Base-by-base conservation (phyloP, 2,113 vertebrate genomes). In the Poeciliopsis turrubarensis region DNA sequence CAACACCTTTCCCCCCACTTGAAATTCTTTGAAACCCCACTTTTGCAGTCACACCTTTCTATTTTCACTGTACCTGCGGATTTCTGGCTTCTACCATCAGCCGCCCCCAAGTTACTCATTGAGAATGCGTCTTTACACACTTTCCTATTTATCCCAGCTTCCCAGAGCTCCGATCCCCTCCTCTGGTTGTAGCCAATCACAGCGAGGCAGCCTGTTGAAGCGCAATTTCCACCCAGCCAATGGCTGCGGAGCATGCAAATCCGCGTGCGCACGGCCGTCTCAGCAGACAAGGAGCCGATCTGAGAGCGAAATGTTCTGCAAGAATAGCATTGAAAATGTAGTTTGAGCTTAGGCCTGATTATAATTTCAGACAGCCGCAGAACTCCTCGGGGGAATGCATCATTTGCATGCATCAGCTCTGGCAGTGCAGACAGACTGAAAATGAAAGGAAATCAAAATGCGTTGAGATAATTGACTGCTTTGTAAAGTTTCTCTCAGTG, bases 61-160 rank as follows among this genome's bases (percentile, higher is more conserved):
- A 60, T 57, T 57, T 60, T 62, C n/a, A 10, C 63, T n/a, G 31
- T 61, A 61, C 54, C 25, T 84, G n/a, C 57, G 41, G 29, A 34
- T 29, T 44, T n/a, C 47, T 60, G 10, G 31, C 11, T 80, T 26
- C 68, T 19, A 10, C 32, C 44, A 80, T 1, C 7, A 47, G 71
- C 73, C 65, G 19, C 62, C 76, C 15, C 57, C 2, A 11, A 68
- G 25, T 64, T 61, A 47, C n/a, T 66, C 54, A 65, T 67, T 25
- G 31, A 39, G 63, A 47, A 67, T 72, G 64, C 39, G 3, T 9
- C 70, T 57, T 74, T 66, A 14, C 39, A 41, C 72, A 17, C 83
- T 5, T 82, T 41, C 76, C 85, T 81, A 87, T 92, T 93, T 94
- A 92, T 92, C 44, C 72, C 47, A 83, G 86, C 44, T 92, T 87